Evolutionary conservation across 2,888 invertebrate genomes (phyloP).

Genomic region (Spilarctia lutea): DNA sequence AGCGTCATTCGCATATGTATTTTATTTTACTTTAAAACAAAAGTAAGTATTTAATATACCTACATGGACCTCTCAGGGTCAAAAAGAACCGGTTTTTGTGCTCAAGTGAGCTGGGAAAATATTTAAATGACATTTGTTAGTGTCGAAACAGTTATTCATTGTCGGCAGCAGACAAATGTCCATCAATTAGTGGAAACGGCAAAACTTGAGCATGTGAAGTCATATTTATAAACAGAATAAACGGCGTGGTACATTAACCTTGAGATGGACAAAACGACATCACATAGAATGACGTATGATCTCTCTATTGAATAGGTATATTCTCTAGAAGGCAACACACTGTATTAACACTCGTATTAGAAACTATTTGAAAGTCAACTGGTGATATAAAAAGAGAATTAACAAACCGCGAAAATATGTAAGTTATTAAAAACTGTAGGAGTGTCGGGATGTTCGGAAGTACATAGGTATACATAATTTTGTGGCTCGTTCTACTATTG

Average conservation of each 20-base stretch:
- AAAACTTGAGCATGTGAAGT: conserved; percentile 61
- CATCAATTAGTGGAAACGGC: conserved; percentile 57
- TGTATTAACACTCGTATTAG: not conserved
- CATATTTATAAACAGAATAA: conserved; percentile 61
- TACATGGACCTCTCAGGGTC: not conserved
- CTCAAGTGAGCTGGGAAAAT: not conserved
- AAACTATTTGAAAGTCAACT: conserved; percentile 8
- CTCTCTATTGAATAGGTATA: not conserved
- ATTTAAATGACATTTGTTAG: conserved; percentile 28
- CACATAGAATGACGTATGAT: conserved; percentile 53
- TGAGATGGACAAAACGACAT: conserved; percentile 58
- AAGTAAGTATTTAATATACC: not conserved
- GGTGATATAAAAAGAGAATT: conserved; percentile 15
- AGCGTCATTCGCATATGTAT: not conserved
- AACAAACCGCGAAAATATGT: conserved; percentile 22
- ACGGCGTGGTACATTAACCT: conserved; percentile 52
- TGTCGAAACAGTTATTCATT: conserved; percentile 12
- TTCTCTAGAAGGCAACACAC: not conserved
- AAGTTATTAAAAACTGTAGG: conserved; percentile 23
- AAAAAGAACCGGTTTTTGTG: not conserved
- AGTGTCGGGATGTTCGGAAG: conserved; percentile 23
- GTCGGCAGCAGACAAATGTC: conserved; percentile 29
- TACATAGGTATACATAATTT: conserved; percentile 14
- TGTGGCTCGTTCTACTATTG: conserved; percentile 18
- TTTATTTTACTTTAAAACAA: not conserved